phyloP scores from a whole-genome alignment of 2,113 vertebrate genomes.

The Xerus inauris region DNA sequence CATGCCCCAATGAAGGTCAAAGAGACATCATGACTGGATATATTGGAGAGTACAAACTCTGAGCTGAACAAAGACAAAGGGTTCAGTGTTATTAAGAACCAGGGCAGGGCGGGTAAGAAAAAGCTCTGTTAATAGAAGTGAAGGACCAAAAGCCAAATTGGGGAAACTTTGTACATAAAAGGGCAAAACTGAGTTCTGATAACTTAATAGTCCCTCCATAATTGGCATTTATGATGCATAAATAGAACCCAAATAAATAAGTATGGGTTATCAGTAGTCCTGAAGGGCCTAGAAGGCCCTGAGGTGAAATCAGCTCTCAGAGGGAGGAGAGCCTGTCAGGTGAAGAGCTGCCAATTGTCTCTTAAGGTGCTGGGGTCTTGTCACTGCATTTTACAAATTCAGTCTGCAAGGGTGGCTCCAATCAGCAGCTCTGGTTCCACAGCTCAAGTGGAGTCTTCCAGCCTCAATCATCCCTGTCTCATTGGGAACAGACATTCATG shows the following conservation, averaged over 20 bases:
- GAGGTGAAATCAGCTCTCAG: background rate
- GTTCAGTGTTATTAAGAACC: background rate
- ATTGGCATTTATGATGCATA: background rate
- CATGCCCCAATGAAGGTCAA: background rate
- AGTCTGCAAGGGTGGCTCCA: background rate
- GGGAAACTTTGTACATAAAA: background rate
- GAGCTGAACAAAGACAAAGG: background rate
- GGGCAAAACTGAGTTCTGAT: background rate
- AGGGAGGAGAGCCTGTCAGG: background rate
- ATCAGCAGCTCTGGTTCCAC: background rate
- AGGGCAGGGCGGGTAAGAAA: background rate
- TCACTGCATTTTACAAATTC: background rate
- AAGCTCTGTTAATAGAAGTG: background rate
- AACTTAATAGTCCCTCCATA: background rate
- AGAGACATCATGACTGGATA: fast-evolving
- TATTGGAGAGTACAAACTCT: background rate
- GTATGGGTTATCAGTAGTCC: background rate
- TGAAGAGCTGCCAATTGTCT: background rate
- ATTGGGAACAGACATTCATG: background rate
- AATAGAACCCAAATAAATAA: background rate
- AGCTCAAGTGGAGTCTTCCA: background rate
- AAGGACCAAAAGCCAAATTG: background rate
- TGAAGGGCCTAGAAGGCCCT: background rate
- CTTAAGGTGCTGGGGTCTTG: background rate
- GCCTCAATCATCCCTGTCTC: background rate